phyloP scores from a whole-genome alignment of 2,888 invertebrate genomes.

The Acanthosepion esculentum region DNA sequence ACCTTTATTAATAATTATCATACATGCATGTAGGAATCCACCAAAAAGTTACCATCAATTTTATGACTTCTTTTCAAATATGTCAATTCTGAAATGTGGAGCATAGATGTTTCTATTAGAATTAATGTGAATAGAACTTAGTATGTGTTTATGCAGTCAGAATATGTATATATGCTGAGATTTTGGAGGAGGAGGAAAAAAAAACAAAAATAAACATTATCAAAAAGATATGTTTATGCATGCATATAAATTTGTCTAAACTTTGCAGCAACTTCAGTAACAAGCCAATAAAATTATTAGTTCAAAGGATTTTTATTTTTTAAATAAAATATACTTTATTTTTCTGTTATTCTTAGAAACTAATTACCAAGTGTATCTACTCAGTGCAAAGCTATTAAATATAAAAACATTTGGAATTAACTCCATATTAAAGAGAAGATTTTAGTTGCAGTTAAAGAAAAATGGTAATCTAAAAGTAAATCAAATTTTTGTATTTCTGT shows the following conservation, averaged over 20 bases:
- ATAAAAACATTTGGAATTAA: too few relatives aligned
- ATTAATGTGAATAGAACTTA: background rate
- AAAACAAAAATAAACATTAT: too few relatives aligned
- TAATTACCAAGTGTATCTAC: too few relatives aligned
- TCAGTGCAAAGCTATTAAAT: too few relatives aligned
- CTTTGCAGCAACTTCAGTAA: background rate
- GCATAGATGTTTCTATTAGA: background rate
- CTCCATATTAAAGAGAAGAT: too few relatives aligned
- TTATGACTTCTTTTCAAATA: background rate
- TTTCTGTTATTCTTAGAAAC: too few relatives aligned
- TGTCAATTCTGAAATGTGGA: background rate
- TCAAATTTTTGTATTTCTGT: too few relatives aligned
- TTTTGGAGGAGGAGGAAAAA: background rate
- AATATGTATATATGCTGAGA: background rate
- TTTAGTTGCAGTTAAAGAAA: too few relatives aligned
- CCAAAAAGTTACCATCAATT: background rate
- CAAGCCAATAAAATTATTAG: background rate
- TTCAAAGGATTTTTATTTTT: too few relatives aligned
- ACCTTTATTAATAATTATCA: background rate
- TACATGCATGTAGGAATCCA: background rate
- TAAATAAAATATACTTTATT: too few relatives aligned
- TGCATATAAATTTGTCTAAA: background rate
- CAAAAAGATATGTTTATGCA: background rate
- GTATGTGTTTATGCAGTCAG: background rate
- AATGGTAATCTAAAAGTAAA: too few relatives aligned